phyloP scores from a whole-genome alignment of 2,888 invertebrate genomes.

The Corythucha ciliata region DNA sequence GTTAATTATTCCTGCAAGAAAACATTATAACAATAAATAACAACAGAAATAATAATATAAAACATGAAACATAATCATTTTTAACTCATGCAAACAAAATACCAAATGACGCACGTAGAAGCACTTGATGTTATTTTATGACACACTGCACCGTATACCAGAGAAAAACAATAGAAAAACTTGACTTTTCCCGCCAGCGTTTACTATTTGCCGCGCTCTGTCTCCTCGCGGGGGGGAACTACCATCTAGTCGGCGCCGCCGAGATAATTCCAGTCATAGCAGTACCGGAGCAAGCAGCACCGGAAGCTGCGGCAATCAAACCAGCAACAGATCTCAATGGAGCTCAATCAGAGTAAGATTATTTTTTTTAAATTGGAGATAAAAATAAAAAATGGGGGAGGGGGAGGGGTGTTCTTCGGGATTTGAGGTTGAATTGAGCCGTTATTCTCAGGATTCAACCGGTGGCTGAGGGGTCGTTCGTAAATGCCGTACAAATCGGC shows the following conservation, averaged over 20 bases:
- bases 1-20: no score
- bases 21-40: no score
- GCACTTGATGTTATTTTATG: no score
- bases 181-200: no score
- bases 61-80: no score
- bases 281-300: slow-evolving; percentile 9
- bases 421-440: slow-evolving; percentile 13
- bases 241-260: slow-evolving; percentile 19
- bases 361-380: neutral
- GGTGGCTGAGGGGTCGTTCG: slow-evolving; percentile 9
- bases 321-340: slow-evolving; percentile 4
- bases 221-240: slow-evolving; percentile 15
- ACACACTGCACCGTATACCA: no score
- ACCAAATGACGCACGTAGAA: no score
- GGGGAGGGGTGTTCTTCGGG: no score
- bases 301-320: neutral
- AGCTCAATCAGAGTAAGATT: slow-evolving; percentile 19
- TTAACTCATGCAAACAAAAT: no score
- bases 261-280: slow-evolving; percentile 12
- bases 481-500: slow-evolving; percentile 14
- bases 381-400: neutral
- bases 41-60: no score
- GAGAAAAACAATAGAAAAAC: no score
- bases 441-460: slow-evolving; percentile 13
- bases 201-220: no score